These are phyloP conservation scores for Symphodus melops DNA, from an alignment of 2,113 vertebrate genomes.

Conservation along the genomic window DNA sequence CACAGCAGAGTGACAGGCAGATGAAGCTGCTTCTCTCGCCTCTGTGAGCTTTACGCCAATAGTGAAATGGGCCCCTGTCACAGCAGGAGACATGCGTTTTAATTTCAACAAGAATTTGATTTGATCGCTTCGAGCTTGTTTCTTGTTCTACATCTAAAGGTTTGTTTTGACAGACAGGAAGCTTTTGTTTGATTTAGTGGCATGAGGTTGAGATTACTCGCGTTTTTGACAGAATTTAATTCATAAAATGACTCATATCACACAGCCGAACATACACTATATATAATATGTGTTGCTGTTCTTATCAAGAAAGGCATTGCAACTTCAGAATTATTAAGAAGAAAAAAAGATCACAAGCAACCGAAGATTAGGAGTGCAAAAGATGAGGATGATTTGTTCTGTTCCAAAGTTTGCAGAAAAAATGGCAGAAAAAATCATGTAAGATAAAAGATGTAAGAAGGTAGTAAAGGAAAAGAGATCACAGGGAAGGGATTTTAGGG, in stretches of 20 bases:
- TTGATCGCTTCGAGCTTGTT: constrained; percentile 31
- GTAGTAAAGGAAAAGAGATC: constrained; percentile 4
- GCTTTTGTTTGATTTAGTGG: constrained; percentile 9
- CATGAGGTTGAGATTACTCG: neutral
- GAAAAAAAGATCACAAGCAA: neutral
- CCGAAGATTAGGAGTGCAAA: neutral
- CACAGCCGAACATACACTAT: neutral
- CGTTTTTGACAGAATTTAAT: constrained; percentile 6
- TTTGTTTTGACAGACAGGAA: neutral
- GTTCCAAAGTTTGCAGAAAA: neutral
- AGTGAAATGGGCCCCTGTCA: constrained; percentile 46
- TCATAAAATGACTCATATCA: too few relatives aligned
- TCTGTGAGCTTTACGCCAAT: constrained; percentile 25
- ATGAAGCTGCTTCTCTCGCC: constrained; percentile 45
- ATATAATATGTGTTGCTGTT: neutral
- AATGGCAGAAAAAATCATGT: too few relatives aligned
- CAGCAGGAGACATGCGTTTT: constrained; percentile 40
- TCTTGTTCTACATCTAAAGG: constrained; percentile 9
- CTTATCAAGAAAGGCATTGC: neutral
- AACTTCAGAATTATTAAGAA: neutral
- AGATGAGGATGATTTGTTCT: neutral
- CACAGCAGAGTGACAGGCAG: constrained; percentile 57
- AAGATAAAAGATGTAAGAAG: neutral
- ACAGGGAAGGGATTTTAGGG: neutral
- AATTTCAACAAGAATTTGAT: constrained; percentile 38